Evolutionary conservation across 2,888 invertebrate genomes (phyloP), one percentile per base, ranked within the genome.

Genomic region (Hydrotaea cyrtoneurina): DNA sequence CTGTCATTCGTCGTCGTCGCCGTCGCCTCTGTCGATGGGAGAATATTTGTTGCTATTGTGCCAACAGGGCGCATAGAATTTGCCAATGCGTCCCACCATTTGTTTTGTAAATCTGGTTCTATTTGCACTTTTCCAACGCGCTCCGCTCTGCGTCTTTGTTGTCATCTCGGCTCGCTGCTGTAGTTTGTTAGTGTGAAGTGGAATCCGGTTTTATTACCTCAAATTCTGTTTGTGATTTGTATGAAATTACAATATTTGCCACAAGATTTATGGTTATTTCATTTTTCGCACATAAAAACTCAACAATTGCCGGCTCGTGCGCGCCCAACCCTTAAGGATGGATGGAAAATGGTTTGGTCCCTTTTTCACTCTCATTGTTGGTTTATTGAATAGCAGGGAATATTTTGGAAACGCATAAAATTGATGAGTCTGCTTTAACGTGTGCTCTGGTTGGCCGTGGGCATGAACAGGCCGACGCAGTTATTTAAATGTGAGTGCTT

Each of bases 141-240:
- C 31, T 31, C 7, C 7, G 31, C 31, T 31, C 2, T 31, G 1
- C 39, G 10, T 10, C 50, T 50, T 50, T n/a, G 50, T 50, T 15
- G 15, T 50, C 50, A 2, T 13, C 13, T n/a, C n/a, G n/a, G n/a
- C n/a, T 50, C 50, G 50, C 2, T 50, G 15, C 50, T n/a, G n/a
- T n/a, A 2, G 13, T n/a, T 50, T 43, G 43, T 69, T 15, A 8
- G 69, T 69, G 43, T 46, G 43, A 43, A 50, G 46, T 69, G 50
- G 46, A 50, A 50, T 69, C 57, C 73, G 53, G 26, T 85, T 85
- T 80, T 82, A 82, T 82, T 85, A 85, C 82, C 85, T 79, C 57
- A 82, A 85, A 79, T 80, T 85, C 85, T 85, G 85, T 82, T 85
- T 82, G 73, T 85, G 85, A 85, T 85, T 82, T 85, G 85, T 85